These are phyloP conservation scores for Amiota communis DNA, from an alignment of 2,888 invertebrate species.

Conservation along the genomic window DNA sequence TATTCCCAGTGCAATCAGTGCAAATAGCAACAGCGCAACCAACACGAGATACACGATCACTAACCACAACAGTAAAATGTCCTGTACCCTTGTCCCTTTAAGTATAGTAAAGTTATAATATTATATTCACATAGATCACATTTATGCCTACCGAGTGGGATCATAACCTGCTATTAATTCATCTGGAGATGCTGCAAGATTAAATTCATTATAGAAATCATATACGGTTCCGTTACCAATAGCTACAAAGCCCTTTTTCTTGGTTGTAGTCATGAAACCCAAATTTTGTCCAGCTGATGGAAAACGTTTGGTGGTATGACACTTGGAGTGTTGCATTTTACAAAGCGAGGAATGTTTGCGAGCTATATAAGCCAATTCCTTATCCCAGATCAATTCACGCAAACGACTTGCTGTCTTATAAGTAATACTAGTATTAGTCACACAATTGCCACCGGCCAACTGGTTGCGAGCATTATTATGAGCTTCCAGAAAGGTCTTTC, in stretches of 20 bases:
- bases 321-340: not conserved
- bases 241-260: not conserved
- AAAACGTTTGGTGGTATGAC: not conserved
- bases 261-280: not conserved
- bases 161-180: not conserved
- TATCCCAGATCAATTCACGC: conserved; percentile 2
- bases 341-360: not conserved
- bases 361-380: not conserved
- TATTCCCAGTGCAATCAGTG: not conserved
- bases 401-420: not conserved
- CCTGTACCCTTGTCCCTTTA: not conserved
- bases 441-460: not conserved
- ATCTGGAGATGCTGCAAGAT: not conserved
- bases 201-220: not conserved
- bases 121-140: too few relatives aligned
- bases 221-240: not conserved
- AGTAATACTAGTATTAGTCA: not conserved
- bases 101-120: not conserved
- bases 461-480: not conserved
- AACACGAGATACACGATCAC: not conserved
- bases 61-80: conserved; percentile 5
- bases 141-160: too few relatives aligned
- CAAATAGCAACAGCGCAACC: not conserved
- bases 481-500: not conserved
- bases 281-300: not conserved